Percentiles rank a stretch among this genome's conserved stretches.
These are phyloP conservation scores for Podarcis cretensis DNA, from an alignment of 2,113 vertebrate genomes.

Conservation along the genomic window DNA sequence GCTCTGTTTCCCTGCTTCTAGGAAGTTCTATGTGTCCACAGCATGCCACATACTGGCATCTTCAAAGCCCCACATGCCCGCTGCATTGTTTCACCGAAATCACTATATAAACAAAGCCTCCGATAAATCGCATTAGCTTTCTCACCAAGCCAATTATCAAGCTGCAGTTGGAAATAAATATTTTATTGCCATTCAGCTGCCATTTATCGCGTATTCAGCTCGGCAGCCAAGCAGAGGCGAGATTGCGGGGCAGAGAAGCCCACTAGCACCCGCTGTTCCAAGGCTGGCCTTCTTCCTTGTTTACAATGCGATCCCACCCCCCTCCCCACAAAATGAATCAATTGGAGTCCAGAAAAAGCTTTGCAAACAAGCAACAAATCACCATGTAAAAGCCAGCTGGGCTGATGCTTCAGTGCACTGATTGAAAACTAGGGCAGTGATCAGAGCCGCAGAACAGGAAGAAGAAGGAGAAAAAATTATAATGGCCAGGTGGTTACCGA, in stretches of 20 bases:
- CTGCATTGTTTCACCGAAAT: constrained; percentile 43
- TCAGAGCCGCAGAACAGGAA: constrained; percentile 9
- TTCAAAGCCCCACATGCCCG: background rate
- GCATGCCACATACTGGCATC: constrained; percentile 3
- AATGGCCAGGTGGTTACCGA: background rate
- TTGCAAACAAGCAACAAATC: constrained; percentile 17
- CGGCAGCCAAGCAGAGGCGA: background rate
- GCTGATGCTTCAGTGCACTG: constrained; percentile 8
- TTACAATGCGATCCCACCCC: background rate
- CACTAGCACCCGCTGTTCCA: background rate
- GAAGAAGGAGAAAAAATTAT: background rate
- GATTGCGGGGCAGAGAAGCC: background rate
- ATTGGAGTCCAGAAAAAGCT: constrained; percentile 5
- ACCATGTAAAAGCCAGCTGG: background rate
- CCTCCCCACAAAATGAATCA: background rate
- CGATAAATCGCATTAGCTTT: constrained; percentile 46
- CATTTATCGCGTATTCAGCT: background rate
- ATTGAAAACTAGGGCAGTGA: constrained; percentile 5
- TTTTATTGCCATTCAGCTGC: constrained; percentile 21
- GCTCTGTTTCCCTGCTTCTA: constrained; percentile 17
- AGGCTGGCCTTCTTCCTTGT: background rate
- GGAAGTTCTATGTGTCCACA: constrained; percentile 20
- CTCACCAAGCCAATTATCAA: constrained; percentile 31
- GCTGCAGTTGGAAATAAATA: constrained; percentile 4
- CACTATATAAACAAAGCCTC: constrained; percentile 52